phyloP scores from a whole-genome alignment of 2,113 vertebrate genomes.

The Pteropus alecto region DNA sequence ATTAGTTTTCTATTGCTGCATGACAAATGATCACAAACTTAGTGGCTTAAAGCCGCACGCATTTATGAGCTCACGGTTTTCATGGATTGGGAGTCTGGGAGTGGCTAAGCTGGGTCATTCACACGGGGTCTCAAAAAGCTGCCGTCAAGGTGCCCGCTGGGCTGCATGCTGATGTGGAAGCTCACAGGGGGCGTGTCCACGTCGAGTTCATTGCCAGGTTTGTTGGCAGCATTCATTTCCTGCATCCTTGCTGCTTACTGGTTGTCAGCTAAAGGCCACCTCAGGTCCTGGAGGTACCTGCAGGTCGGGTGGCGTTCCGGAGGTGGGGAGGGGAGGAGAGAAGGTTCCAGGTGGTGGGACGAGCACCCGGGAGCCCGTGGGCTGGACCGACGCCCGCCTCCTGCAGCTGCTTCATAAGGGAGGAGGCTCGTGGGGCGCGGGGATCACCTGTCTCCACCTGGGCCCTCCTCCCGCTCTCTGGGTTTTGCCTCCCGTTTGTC shows the following conservation, averaged over 20 bases:
- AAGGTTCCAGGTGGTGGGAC: too few relatives aligned
- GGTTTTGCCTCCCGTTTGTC: background rate
- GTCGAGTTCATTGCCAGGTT: fast-evolving
- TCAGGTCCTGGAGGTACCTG: background rate
- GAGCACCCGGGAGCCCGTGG: too few relatives aligned
- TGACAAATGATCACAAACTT: too few relatives aligned
- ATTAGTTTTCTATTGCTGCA: background rate
- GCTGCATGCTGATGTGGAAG: background rate
- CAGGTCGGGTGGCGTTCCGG: too few relatives aligned
- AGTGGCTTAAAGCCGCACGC: background rate
- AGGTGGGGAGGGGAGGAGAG: too few relatives aligned
- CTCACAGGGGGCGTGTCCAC: background rate
- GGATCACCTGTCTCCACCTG: fast-evolving
- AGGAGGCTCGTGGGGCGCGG: too few relatives aligned
- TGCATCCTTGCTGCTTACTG: too few relatives aligned
- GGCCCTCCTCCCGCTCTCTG: background rate
- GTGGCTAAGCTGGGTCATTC: background rate
- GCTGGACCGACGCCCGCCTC: too few relatives aligned
- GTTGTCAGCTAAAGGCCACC: background rate
- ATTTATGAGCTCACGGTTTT: too few relatives aligned
- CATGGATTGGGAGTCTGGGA: too few relatives aligned
- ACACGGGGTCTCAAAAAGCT: too few relatives aligned
- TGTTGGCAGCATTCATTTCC: background rate
- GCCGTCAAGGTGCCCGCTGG: fast-evolving
- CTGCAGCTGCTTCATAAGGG: too few relatives aligned